A percentile compares a stretch with the other conserved stretches of the same genome.
Evolutionary conservation across 2,113 vertebrate genomes (phyloP).

Genomic region (Aegithalos caudatus): DNA sequence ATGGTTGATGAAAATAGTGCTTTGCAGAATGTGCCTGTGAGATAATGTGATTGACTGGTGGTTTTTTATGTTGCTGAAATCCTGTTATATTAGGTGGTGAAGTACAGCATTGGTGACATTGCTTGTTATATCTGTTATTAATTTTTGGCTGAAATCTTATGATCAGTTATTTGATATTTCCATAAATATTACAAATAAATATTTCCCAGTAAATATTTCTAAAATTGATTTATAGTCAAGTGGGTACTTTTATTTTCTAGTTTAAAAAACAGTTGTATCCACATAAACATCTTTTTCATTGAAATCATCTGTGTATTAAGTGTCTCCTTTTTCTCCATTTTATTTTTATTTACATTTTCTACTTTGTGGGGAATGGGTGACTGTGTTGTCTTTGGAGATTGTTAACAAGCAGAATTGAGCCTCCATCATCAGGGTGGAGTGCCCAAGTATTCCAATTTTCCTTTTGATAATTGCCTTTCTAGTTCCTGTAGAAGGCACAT

Average conservation of each 20-base stretch:
- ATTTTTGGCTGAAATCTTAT: neutral
- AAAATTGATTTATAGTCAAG: neutral
- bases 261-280: neutral
- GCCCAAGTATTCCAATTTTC: neutral
- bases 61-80: neutral
- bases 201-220: neutral
- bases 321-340: neutral
- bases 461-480: neutral
- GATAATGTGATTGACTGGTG: neutral
- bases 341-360: slow-evolving; percentile 11
- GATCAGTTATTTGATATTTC: neutral
- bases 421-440: neutral
- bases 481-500: slow-evolving; percentile 2
- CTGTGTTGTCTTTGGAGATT: neutral
- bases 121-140: neutral
- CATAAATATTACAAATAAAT: neutral
- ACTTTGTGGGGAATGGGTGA: neutral
- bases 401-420: neutral
- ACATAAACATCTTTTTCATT: neutral
- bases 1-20: neutral
- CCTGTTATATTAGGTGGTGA: neutral
- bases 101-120: neutral
- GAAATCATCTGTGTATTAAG: neutral
- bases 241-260: neutral
- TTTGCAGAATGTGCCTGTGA: neutral